Conservation (phyloP, 2,797 vertebrate genomes). For the Sitta carolinensis region DNA sequence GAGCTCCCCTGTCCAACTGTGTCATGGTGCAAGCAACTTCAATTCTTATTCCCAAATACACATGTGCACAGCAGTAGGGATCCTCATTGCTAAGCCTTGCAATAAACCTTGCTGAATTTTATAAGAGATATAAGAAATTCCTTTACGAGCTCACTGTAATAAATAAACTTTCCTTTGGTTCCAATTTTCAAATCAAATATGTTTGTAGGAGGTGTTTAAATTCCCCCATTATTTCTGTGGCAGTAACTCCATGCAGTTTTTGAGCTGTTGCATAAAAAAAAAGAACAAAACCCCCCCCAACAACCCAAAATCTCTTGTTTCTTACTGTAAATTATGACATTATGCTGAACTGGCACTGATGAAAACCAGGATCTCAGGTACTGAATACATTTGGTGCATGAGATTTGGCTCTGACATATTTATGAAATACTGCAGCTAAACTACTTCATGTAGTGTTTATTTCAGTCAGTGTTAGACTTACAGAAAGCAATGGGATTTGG, state of each 20-base stretch:
- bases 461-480: neutral
- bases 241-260: neutral
- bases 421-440: neutral
- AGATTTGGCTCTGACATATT: neutral
- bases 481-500: neutral
- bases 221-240: neutral
- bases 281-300: accelerated
- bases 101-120: neutral
- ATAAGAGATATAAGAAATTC: neutral
- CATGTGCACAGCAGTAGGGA: accelerated
- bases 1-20: neutral
- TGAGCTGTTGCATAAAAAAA: neutral
- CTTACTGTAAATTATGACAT: neutral
- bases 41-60: neutral
- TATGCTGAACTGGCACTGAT: neutral
- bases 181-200: neutral
- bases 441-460: neutral
- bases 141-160: neutral
- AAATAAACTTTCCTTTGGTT: neutral
- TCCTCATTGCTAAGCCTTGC: neutral
- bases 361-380: neutral
- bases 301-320: neutral
- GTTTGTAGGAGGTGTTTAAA: neutral
- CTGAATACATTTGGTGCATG: neutral
- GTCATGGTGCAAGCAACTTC: neutral